Base-by-base conservation (phyloP, 2,888 invertebrate genomes). In the Cephalotes varians region DNA sequence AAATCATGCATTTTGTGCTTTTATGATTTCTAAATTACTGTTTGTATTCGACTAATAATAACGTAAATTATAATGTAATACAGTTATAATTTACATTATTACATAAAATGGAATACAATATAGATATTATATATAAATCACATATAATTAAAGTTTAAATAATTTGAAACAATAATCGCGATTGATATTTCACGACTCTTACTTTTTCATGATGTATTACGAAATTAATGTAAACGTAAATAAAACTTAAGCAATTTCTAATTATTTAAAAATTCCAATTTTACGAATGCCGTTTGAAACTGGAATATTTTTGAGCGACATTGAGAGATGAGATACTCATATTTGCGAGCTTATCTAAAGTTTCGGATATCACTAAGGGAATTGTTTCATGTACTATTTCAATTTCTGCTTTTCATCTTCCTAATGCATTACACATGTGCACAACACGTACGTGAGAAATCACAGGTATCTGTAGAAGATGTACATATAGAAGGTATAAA, bases 321-420 rank as follows among this genome's bases (percentile, higher is more conserved):
- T 2, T 60, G 21, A 40, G 15, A 60, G 10, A 49, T 21, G 47
- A 34, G 7, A 3, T 44, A 40, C 0, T 10, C 18, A 25, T 37
- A 40, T 12, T 51, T 1, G 15, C 3, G 15, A 51, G 12, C n/a
- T 54, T 31, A 15, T 44, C 21, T 10, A n/a, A 21, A 69, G 31
- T 54, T 65, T 25, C 18, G 34, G 6, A 21, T 49, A 18, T 49
- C 15, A 6, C 6, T 51, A 49, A 4, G 31, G 6, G 15, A 28
- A 51, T 40, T 54, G 21, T 54, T 54, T 12, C 31, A n/a, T 15
- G 10, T 54, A 21, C 21, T 49, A 31, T 15, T 49, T 40, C 10
- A 37, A n/a, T 67, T 34, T 21, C 9, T 12, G 51, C 21, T 54
- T 77, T 67, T 77, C 69, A 69, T 69, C 40, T 77, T 51, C 21